Evolutionary conservation across 2,888 invertebrate genomes (phyloP).

Genomic region (Disparrhopalites patrizii): DNA sequence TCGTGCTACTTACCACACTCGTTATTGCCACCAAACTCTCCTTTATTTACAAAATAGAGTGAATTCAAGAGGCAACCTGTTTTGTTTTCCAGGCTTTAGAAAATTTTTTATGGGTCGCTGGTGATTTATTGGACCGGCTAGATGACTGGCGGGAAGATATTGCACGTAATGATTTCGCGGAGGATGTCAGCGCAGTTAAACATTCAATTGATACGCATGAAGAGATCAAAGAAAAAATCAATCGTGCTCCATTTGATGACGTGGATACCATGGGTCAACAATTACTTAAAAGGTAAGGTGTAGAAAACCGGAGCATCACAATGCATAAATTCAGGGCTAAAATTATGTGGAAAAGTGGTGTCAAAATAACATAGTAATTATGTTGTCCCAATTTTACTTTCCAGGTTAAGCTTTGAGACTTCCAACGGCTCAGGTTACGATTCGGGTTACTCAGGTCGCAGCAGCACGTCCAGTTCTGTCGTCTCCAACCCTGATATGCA

Average conservation of each 20-base stretch:
- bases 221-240: slow-evolving; percentile 88
- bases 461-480: slow-evolving; percentile 59
- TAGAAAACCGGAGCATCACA: not conserved
- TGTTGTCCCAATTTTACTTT: slow-evolving; percentile 4
- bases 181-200: slow-evolving; percentile 88
- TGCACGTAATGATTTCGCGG: slow-evolving; percentile 87
- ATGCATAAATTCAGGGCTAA: not conserved
- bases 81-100: slow-evolving; percentile 67
- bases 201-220: slow-evolving; percentile 89
- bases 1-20: too few species aligned
- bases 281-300: slow-evolving; percentile 55
- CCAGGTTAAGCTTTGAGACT: slow-evolving; percentile 55
- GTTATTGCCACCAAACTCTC: too few species aligned
- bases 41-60: too few species aligned
- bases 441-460: slow-evolving; percentile 69
- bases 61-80: too few species aligned
- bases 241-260: slow-evolving; percentile 89
- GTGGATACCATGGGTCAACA: slow-evolving; percentile 81
- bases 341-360: not conserved
- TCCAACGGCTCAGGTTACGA: slow-evolving; percentile 59
- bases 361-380: not conserved
- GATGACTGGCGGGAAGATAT: slow-evolving; percentile 92
- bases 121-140: slow-evolving; percentile 84
- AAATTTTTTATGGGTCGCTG: slow-evolving; percentile 93
- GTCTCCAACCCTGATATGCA: slow-evolving; percentile 61